Conservation (phyloP, 2,113 vertebrate species). For the Mellivora capensis region DNA sequence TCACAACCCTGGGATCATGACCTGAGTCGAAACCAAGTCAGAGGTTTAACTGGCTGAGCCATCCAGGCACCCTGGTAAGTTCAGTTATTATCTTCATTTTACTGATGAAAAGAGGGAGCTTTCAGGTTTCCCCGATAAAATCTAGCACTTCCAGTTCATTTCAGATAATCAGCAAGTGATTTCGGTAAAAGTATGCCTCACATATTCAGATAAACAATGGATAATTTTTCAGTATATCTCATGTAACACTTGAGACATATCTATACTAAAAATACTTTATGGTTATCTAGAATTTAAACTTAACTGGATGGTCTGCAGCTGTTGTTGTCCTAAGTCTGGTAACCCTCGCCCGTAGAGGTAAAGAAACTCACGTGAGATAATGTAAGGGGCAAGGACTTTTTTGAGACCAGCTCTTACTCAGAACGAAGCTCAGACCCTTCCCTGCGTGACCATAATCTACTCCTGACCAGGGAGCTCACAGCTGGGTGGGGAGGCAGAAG, state of each 20-base stretch:
- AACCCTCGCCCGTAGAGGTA: fast-evolving
- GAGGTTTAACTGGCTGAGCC: neutral
- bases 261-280: neutral
- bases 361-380: too few species aligned
- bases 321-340: neutral
- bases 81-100: neutral
- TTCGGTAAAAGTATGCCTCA: neutral
- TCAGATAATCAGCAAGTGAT: neutral
- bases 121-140: neutral
- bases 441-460: fast-evolving
- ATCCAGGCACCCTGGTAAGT: neutral
- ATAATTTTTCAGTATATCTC: neutral
- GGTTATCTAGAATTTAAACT: neutral
- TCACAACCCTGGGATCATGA: neutral
- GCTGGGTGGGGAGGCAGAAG: neutral
- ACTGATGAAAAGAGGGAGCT: neutral
- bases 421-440: neutral
- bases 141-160: neutral
- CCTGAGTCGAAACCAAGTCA: neutral
- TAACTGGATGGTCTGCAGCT: neutral
- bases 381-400: fast-evolving
- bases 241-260: neutral
- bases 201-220: neutral
- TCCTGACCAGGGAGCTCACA: neutral
- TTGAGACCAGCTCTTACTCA: neutral